Conservation (phyloP, 2,797 vertebrate genomes). For the Thunnus albacares region DNA sequence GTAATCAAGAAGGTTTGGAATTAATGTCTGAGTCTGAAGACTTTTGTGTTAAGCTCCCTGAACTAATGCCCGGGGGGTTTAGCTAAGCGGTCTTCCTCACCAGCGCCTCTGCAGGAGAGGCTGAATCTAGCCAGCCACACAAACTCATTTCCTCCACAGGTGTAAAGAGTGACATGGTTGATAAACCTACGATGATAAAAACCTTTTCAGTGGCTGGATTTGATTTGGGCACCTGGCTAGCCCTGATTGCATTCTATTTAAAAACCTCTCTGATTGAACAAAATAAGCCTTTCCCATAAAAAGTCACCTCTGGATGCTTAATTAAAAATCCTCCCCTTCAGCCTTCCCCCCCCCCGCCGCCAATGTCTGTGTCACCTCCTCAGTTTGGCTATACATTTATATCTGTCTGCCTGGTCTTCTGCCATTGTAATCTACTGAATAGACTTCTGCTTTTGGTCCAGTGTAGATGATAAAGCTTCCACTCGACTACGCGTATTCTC, state of each 20-base stretch:
- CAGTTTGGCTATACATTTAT: slow-evolving; percentile 23
- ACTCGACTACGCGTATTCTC: slow-evolving; percentile 87
- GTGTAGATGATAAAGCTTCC: slow-evolving; percentile 73
- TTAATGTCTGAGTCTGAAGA: slow-evolving; percentile 70
- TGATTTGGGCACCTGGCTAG: slow-evolving; percentile 57
- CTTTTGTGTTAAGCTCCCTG: slow-evolving; percentile 77
- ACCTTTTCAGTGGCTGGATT: slow-evolving; percentile 60
- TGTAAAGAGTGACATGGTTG: slow-evolving; percentile 68
- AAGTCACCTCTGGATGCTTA: slow-evolving; percentile 49
- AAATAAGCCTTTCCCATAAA: slow-evolving; percentile 57
- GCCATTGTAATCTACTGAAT: slow-evolving; percentile 24
- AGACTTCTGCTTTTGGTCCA: slow-evolving; percentile 57
- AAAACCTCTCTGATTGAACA: slow-evolving; percentile 56
- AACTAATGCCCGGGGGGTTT: slow-evolving; percentile 73
- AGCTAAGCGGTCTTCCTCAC: slow-evolving; percentile 60
- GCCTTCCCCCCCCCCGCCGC: neutral
- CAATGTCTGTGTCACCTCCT: slow-evolving; percentile 37
- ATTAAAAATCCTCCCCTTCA: slow-evolving; percentile 43
- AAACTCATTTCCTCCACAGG: slow-evolving; percentile 77
- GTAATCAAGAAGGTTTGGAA: slow-evolving; percentile 75
- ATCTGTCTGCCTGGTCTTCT: slow-evolving; percentile 22
- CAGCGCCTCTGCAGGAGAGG: slow-evolving; percentile 52
- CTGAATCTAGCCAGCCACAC: slow-evolving; percentile 58
- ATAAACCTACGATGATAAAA: slow-evolving; percentile 68
- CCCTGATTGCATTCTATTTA: slow-evolving; percentile 54